phyloP scores from a whole-genome alignment of 2,888 invertebrate genomes.

The Aphidoletes aphidimyza region DNA sequence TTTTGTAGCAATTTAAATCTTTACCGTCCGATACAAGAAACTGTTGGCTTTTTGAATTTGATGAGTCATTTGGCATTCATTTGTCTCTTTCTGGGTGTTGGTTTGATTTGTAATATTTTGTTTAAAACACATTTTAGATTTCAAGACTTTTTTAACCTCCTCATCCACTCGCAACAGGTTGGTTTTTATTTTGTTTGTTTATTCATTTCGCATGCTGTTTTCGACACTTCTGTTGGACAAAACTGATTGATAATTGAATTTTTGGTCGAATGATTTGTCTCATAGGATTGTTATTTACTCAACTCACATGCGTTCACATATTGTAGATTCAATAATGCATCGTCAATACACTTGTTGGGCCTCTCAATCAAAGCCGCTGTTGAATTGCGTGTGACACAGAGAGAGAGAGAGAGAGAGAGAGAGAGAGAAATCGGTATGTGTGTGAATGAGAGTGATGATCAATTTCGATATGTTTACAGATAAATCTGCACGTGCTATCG shows the following conservation, averaged over 20 bases:
- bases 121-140: background rate
- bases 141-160: background rate
- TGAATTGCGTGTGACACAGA: too few relatives aligned
- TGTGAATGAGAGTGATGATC: too few relatives aligned
- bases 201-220: background rate
- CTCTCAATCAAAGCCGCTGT: too few relatives aligned
- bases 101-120: background rate
- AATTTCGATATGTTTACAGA: background rate
- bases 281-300: constrained; percentile 7
- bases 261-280: too few relatives aligned
- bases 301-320: background rate
- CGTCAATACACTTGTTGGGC: too few relatives aligned
- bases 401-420: too few relatives aligned
- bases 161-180: too few relatives aligned
- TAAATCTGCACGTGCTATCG: constrained; percentile 35
- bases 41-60: background rate
- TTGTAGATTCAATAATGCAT: too few relatives aligned
- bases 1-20: too few relatives aligned
- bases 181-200: background rate
- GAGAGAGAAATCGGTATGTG: too few relatives aligned
- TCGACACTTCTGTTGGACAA: background rate
- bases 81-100: constrained; percentile 9
- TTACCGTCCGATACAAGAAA: too few relatives aligned
- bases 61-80: constrained; percentile 11
- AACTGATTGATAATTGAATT: background rate